Evolutionary conservation across 2,888 invertebrate species (phyloP), one percentile per base, ranked within the genome.

Genomic region (Gisinianus flammeolus): DNA sequence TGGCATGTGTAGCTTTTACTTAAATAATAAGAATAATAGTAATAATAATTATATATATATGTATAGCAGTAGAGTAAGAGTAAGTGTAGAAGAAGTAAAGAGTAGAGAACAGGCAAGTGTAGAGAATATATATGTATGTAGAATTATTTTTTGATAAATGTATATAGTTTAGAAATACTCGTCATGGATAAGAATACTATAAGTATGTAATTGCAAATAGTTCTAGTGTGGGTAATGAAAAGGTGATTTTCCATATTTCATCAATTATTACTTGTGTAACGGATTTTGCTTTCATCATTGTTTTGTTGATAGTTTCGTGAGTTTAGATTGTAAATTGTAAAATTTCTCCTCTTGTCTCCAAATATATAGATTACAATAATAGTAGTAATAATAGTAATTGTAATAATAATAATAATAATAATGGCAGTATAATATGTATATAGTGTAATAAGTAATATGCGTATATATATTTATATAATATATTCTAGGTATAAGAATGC

Each of bases 401-500:
- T 56, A 56, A 64, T 22, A 16, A 64, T 64, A 28, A 26, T 64
- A 26, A 64, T 64, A 28, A 64, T 68, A 68, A 68, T 62, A 24
- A 22, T 22, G 26, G 66, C 31, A 10, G 66, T 31, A 62, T 28
- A 24, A 19, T 35, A 44, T 30, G 35, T 68, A 30, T 31, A 22
- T 10, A 24, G 26, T 28, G 33, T 66, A 66, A 30, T 66, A 66
- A n/a, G 28, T 66, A 66, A 26, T 66, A 24, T 30, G n/a, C 28
- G 26, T 67, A 22, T 35, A 68, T 28, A 31, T 68, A 35, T 28
- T 26, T 67, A 33, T 33, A 33, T 31, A 68, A 35, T 68, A 6
- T 68, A 26, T n/a, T 26, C 62, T 26, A 35, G 33, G 16, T 33
- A 35, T 79, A 80, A 64, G 79, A 79, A 81, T 79, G 79, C 81